Base-by-base conservation (phyloP, 1,140 invertebrate species). In the Procambarus virginalis region DNA sequence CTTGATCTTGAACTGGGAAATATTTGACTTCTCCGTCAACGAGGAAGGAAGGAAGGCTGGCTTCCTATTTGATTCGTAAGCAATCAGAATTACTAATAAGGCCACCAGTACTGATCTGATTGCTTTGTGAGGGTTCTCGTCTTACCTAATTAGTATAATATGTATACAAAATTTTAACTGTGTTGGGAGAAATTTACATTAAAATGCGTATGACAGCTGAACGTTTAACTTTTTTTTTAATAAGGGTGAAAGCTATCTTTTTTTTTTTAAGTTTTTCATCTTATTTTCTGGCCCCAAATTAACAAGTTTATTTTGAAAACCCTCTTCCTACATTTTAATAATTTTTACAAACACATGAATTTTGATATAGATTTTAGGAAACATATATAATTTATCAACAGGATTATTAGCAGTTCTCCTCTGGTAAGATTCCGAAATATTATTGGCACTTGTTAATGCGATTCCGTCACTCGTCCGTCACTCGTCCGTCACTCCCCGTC, bases 21-120 rank as follows among this genome's bases (percentile, higher is more conserved):
- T 55, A 8, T 55, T 55, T 55, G 51, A 3, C 4, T 64, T 64
- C 12, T 20, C 17, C 17, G 12, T 64, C 60, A 5, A 17, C 17
- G 4, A 64, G 2, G 17, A 64, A 64, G 60, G 17, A 14, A 64
- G 5, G 60, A 64, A 17, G 17, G 12, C 4, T 17, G 12, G 1
- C 20, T 64, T 20, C 17, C 17, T 20, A 64, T 64, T 64, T 64
- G 68, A 73, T 34, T 73, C 3, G 8, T 34, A 73, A 73, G 34
- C 68, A 70, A 70, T 34, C n/a, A 73, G 68, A 73, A 73, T 34
- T 4, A 73, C 68, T 73, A 73, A 73, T 73, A 73, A 73, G 68
- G 68, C 68, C 68, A 73, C 68, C 14, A 73, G 22, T 73, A 73
- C n/a, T 73, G n/a, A 73, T 73, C 68, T 73, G 68, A 34, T 73